Percentiles rank a stretch among this genome's conserved stretches.
Evolutionary conservation across 23 tunicate genomes (phyloP).

Genomic region (Styela clava): DNA sequence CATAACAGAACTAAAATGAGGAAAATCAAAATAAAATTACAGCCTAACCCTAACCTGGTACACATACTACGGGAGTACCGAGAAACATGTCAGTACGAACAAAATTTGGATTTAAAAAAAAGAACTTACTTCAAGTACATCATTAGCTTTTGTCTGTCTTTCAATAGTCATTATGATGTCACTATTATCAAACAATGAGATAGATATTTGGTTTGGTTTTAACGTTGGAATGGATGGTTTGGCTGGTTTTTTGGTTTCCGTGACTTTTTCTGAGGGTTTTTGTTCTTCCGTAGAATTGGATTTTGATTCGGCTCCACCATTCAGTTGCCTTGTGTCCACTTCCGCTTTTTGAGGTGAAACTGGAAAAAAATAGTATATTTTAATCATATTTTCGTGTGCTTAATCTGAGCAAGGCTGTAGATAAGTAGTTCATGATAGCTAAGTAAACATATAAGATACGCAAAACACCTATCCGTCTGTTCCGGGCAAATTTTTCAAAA

Average conservation of each 20-base stretch:
- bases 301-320: slow-evolving; percentile 2
- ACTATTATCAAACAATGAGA: neutral
- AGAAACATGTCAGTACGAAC: no score
- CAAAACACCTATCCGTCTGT: no score
- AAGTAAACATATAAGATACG: no score
- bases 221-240: slow-evolving; percentile 16
- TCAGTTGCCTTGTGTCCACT: neutral
- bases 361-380: neutral
- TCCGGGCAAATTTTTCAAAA: no score
- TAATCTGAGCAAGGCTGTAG: no score
- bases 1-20: no score
- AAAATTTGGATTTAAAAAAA: neutral
- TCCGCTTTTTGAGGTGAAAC: neutral
- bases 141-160: slow-evolving; percentile 1
- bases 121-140: slow-evolving; percentile 3
- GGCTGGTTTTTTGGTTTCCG: neutral
- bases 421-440: no score
- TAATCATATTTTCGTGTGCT: no score
- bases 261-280: neutral
- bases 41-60: no score
- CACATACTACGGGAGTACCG: no score
- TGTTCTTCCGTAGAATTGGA: neutral
- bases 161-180: slow-evolving; percentile 15
- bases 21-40: no score
- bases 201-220: slow-evolving; percentile 18